Evolutionary conservation across 1,140 invertebrate genomes (phyloP), one percentile per base, ranked within the genome.

Genomic region (Antheraea pernyi): DNA sequence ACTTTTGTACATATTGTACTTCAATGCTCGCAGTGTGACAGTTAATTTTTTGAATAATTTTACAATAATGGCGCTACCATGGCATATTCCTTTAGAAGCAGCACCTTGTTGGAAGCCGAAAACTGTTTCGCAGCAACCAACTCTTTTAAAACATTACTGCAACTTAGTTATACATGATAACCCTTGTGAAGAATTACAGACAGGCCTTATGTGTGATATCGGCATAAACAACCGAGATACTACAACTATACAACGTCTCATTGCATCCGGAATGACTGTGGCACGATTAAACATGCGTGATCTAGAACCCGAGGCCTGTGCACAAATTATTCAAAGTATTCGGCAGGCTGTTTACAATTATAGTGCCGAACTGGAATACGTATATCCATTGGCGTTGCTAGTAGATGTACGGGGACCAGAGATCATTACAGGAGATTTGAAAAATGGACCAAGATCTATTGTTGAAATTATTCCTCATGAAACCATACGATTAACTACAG

Each of bases 321-420:
- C 77, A 8, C 91, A 92, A 71, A 75, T 92, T 58, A 78, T 91
- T 70, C 91, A 92, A 77, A 88, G 89, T 68, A 82, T 92, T 42
- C 78, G 91, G 68, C 88, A 91, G 83, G 91, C 91, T 59, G 91
- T 91, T 10, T 89, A 86, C 69, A 91, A 91, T 81, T 92, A 91
- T 36, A 92, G 91, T 68, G 81, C 85, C 22, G 91, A 92, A 79
- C 75, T 92, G 67, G 80, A 91, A 72, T 92, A 86, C 68, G 84
- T 92, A 19, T 89, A 92, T 72, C 91, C 93, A 30, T 80, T 93
- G 37, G 92, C 86, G 22, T 68, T 92, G 22, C 83, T 92, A n/a
- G 81, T 92, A 18, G 86, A 93, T 73, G 86, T 92, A 11, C 79
- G 81, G 67, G 89, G 91, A 0, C 91, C 91, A 39, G 89, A 93